Conservation (phyloP, 2,888 invertebrate species). For the Temnothorax rugatulus region DNA sequence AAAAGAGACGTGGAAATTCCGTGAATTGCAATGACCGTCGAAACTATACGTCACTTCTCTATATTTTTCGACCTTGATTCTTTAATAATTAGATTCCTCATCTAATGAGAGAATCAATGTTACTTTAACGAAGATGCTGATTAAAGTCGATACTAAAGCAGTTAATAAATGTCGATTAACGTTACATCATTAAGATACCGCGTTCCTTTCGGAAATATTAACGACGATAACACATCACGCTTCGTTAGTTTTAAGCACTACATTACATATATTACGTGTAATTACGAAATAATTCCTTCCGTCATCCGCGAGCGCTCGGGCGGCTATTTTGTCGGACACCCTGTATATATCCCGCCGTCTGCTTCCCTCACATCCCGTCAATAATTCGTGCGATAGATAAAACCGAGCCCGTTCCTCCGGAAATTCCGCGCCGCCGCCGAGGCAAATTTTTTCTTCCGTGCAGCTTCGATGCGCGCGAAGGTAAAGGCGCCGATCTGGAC, state of each 20-base stretch:
- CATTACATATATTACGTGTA: slow-evolving; percentile 7
- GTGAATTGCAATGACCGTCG: neutral
- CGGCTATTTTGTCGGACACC: slow-evolving; percentile 22
- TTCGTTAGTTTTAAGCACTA: slow-evolving; percentile 16
- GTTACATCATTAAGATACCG: slow-evolving; percentile 12
- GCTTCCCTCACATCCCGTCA: slow-evolving; percentile 51
- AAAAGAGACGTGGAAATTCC: neutral
- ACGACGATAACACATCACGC: neutral
- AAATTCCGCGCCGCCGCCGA: slow-evolving; percentile 50
- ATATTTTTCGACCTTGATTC: neutral
- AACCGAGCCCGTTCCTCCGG: slow-evolving; percentile 49
- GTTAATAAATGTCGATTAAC: neutral
- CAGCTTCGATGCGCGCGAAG: slow-evolving; percentile 34
- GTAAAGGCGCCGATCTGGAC: slow-evolving; percentile 39
- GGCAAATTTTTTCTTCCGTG: slow-evolving; percentile 49
- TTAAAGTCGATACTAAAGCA: neutral
- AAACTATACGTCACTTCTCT: neutral
- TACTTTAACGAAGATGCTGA: slow-evolving; percentile 1
- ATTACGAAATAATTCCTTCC: slow-evolving; percentile 22
- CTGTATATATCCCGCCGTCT: slow-evolving; percentile 35
- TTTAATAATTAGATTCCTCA: neutral
- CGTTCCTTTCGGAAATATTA: slow-evolving; percentile 16
- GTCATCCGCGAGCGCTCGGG: slow-evolving; percentile 20
- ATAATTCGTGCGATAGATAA: slow-evolving; percentile 54
- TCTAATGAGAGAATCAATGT: slow-evolving; percentile 17